Evolutionary conservation across 1,140 invertebrate genomes (phyloP).

Genomic region (Hypsibius dujardini): DNA sequence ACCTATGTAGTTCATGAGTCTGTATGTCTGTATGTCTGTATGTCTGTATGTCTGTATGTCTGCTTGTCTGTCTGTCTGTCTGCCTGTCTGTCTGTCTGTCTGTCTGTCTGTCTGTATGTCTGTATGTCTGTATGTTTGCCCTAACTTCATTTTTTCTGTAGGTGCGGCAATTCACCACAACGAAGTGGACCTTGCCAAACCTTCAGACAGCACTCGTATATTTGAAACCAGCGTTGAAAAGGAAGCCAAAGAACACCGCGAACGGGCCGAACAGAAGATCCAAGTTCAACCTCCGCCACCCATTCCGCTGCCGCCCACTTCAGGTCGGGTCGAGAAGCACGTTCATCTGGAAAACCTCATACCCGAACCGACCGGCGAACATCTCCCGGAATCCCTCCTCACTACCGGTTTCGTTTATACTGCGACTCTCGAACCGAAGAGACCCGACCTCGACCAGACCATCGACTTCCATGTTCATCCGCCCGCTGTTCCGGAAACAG

Average conservation of each 20-base stretch:
- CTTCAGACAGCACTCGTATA: neutral
- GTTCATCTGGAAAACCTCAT: neutral
- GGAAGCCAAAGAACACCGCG: neutral
- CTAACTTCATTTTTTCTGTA: neutral
- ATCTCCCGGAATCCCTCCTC: neutral
- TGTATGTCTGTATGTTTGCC: no score
- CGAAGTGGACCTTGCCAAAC: neutral
- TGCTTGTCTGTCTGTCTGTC: no score
- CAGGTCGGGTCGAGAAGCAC: constrained; percentile 15
- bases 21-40: no score
- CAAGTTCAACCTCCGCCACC: neutral
- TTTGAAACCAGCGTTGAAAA: neutral
- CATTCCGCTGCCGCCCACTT: neutral
- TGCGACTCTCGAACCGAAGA: constrained; percentile 2
- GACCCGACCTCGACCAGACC: neutral
- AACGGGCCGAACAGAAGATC: neutral
- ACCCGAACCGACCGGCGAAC: constrained; percentile 7
- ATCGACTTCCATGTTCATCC: constrained; percentile 6
- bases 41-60: no score
- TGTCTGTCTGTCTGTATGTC: no score
- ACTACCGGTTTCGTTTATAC: neutral
- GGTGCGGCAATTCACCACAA: neutral
- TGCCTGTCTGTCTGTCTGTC: no score
- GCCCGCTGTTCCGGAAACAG: neutral
- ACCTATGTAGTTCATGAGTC: no score